Base-by-base conservation (phyloP, 92 coral and sea anemone genomes). In the Umimayanthus chanpuru region DNA sequence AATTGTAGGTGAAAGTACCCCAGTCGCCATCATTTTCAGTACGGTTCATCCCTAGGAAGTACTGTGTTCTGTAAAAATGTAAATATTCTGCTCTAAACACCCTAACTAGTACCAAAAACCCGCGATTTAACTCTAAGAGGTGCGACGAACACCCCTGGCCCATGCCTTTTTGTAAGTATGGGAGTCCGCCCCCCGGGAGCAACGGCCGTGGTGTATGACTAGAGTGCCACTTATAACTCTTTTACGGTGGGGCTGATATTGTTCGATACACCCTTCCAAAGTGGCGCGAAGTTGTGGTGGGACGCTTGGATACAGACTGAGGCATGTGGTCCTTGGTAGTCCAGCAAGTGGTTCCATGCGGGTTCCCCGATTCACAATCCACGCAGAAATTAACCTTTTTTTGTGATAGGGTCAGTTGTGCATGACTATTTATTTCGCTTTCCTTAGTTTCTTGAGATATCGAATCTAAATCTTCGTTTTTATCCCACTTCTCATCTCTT, bases 311-410 rank as follows among this genome's bases (percentile, higher is more conserved):
- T 75, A 6, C 47, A 15, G 50, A 39, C 10, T 74, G 25, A 16
- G 50, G n/a, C 20, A 18, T 36, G 47, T 7, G 79, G 44, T 20
- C n/a, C 21, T 74, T 20, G 28, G 41, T 40, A 39, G 25, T 74
- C 67, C 68, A 20, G 26, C 68, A 4, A 61, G 68, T 12, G 23
- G 68, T 18, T 70, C 47, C 49, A 20, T 28, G 14, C 0, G 36
- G 1, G 36, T 4, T 28, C 71, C 65, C 77, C 26, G 44, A 61
- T 75, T 39, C 79, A 5, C 44, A 26, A 7, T 75, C 50, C 25
- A 26, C n/a, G 55, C 74, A 66, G 66, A 83, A 83, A 28, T 28
- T 65, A 26, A 83, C 87, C 61, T 71, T 83, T 47, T 83, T 83
- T 39, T 44, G 65, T 71, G 61, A 68, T 16, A 47, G 30, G 41